phyloP scores from a whole-genome alignment of 1,140 invertebrate species.

The Drosophila serrata region DNA sequence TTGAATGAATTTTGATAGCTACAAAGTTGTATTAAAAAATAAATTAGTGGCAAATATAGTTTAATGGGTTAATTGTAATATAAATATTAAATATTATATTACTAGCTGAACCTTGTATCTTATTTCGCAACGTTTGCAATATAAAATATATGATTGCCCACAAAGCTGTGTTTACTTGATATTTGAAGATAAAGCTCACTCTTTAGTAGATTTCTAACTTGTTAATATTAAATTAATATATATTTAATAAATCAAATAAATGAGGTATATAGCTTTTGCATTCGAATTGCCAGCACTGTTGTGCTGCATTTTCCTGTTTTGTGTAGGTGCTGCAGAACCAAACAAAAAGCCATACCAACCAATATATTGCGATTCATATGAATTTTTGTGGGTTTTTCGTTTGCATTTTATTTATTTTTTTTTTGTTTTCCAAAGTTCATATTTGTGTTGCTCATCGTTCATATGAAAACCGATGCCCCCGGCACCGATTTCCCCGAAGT shows the following conservation, averaged over 20 bases:
- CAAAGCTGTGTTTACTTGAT: too few relatives aligned
- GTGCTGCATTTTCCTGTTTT: constrained; percentile 33
- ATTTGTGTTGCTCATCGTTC: constrained; percentile 47
- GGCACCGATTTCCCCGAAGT: constrained; percentile 7
- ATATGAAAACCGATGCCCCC: constrained; percentile 35
- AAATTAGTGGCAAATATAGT: background rate
- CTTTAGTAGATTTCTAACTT: background rate
- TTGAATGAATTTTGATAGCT: background rate
- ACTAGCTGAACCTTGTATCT: background rate
- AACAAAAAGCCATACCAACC: constrained; percentile 6
- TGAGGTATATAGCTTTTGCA: background rate
- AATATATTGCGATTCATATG: constrained; percentile 64
- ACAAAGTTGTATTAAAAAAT: background rate
- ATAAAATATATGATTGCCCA: background rate
- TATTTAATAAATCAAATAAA: background rate
- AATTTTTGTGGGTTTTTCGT: constrained; percentile 57
- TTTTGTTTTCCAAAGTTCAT: constrained; percentile 16
- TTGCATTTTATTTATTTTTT: constrained; percentile 8
- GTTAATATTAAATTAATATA: background rate
- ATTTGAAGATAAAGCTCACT: background rate
- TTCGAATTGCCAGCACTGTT: constrained; percentile 1
- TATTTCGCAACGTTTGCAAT: too few relatives aligned
- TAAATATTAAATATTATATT: background rate
- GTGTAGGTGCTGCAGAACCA: constrained; percentile 60
- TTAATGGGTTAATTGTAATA: too few relatives aligned